Evolutionary conservation across 2,113 vertebrate species (phyloP).

Genomic region (Colossoma macropomum): DNA sequence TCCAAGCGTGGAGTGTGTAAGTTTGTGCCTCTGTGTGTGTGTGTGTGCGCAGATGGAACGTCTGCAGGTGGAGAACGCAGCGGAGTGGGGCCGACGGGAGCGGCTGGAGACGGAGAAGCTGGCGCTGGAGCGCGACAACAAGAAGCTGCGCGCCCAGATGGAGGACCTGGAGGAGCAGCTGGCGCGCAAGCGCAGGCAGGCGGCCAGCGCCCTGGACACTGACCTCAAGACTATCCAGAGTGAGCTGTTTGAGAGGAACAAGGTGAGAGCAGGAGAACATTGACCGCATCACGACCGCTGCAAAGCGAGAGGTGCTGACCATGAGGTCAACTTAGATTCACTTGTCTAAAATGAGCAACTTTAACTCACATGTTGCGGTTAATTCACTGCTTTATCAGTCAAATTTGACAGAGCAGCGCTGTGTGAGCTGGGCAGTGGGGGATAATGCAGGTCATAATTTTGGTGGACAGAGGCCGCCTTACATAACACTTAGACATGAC

Average conservation of each 20-base stretch:
- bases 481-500: too few relatives aligned
- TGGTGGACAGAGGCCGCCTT: too few relatives aligned
- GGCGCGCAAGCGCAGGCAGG: slow-evolving; percentile 88
- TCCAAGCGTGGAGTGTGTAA: neutral
- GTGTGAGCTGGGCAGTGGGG: too few relatives aligned
- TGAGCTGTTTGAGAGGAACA: slow-evolving; percentile 94
- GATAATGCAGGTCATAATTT: too few relatives aligned
- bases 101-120: slow-evolving; percentile 95
- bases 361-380: too few relatives aligned
- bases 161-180: slow-evolving; percentile 95
- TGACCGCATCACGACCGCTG: neutral
- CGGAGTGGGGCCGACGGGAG: slow-evolving; percentile 94
- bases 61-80: slow-evolving; percentile 93
- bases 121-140: slow-evolving; percentile 94
- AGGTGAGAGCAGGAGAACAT: slow-evolving; percentile 75
- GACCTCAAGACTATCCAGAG: slow-evolving; percentile 94
- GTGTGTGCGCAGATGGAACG: slow-evolving; percentile 88
- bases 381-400: too few relatives aligned
- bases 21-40: neutral
- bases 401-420: too few relatives aligned
- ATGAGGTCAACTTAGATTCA: too few relatives aligned
- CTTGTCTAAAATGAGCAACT: neutral
- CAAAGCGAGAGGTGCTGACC: neutral
- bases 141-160: slow-evolving; percentile 90
- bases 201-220: slow-evolving; percentile 87